These are phyloP conservation scores for Aphelocoma californica DNA, from an alignment of 2,797 vertebrate species.

Conservation along the genomic window DNA sequence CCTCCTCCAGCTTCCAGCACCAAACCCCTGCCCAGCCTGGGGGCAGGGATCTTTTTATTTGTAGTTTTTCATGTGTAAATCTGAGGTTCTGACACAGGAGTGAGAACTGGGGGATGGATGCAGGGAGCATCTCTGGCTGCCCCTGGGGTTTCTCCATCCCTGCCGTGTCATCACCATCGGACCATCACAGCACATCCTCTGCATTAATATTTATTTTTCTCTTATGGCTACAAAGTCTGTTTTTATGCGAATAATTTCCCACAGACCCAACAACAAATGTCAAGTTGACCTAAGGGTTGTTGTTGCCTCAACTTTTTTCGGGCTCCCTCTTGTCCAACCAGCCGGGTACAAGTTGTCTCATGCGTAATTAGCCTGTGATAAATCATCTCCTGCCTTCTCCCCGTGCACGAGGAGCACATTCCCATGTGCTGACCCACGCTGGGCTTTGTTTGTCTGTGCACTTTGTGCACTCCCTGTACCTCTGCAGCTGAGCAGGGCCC, in stretches of 20 bases:
- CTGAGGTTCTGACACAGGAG: fast-evolving
- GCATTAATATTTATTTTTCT: background rate
- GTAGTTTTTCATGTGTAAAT: background rate
- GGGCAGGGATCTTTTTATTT: background rate
- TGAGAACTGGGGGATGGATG: background rate
- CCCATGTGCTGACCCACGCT: background rate
- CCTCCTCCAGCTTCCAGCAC: background rate
- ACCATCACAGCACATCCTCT: background rate
- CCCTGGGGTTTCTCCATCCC: background rate
- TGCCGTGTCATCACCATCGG: fast-evolving
- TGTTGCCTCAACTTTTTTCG: background rate
- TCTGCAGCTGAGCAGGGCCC: background rate
- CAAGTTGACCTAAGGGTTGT: constrained; percentile 42
- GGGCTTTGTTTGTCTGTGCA: background rate
- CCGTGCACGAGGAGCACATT: background rate
- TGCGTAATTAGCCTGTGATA: background rate
- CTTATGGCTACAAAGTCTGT: background rate
- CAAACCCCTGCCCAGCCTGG: background rate
- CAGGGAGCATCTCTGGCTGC: background rate
- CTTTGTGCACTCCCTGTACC: background rate
- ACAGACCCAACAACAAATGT: constrained; percentile 29
- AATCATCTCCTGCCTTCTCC: background rate
- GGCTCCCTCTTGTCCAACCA: background rate
- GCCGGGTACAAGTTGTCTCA: constrained; percentile 30
- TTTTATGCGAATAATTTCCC: constrained; percentile 14